Evolutionary conservation across 2,888 invertebrate species (phyloP).

Genomic region (Scaptodrosophila latifasciaeformis): DNA sequence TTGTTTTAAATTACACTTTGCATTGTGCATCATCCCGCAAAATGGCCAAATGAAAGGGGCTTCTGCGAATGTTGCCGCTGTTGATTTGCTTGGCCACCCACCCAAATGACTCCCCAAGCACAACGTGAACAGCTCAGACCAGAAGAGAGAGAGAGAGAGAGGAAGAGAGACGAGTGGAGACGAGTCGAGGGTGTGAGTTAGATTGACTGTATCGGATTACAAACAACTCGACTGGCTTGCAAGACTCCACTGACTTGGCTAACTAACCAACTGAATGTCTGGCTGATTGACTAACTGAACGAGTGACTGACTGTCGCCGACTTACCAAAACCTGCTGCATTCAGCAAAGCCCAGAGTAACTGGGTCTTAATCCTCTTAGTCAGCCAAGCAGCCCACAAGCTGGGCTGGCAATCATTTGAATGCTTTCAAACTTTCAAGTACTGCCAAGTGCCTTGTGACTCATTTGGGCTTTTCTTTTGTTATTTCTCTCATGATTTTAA

Average conservation of each 20-base stretch:
- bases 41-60: constrained; percentile 42
- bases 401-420: not conserved
- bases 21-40: not conserved
- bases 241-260: too few species aligned
- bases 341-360: not conserved
- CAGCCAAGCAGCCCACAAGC: constrained; percentile 16
- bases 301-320: too few species aligned
- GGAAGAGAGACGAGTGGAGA: too few species aligned
- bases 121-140: constrained; percentile 32
- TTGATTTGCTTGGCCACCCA: constrained; percentile 45
- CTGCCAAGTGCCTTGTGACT: too few species aligned
- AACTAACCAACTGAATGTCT: too few species aligned
- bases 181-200: constrained; percentile 39
- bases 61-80: too few species aligned
- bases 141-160: too few species aligned
- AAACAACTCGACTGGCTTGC: too few species aligned
- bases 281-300: too few species aligned
- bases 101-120: constrained; percentile 53
- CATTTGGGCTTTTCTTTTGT: constrained; percentile 16
- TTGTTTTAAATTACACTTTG: constrained; percentile 36
- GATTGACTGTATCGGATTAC: constrained; percentile 60
- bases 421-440: constrained; percentile 1
- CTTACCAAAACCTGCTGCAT: not conserved
- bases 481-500: constrained; percentile 26
- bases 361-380: constrained; percentile 38